Evolutionary conservation across 2,888 invertebrate genomes (phyloP).

Genomic region (Eupeodes latifasciatus): DNA sequence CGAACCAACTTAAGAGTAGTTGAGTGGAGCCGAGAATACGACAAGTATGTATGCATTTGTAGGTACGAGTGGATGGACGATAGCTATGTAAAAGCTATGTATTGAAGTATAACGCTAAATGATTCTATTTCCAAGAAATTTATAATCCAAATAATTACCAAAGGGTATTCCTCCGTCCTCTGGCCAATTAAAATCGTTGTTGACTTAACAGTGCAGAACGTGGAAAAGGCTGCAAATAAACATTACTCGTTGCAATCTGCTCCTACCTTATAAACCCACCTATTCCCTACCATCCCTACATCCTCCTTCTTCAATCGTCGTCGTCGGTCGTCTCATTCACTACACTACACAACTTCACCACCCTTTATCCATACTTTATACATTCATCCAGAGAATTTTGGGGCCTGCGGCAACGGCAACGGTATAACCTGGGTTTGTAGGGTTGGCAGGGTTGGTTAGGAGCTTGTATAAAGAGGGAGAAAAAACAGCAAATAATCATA

Average conservation of each 20-base stretch:
- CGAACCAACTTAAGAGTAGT: constrained; percentile 31
- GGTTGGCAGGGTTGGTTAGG: too few species aligned
- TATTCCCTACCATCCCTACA: not conserved
- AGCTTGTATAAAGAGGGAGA: not conserved
- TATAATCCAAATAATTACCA: constrained; percentile 70
- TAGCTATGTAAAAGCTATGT: not conserved
- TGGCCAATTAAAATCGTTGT: constrained; percentile 68
- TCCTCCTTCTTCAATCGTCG: too few species aligned
- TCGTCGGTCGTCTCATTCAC: too few species aligned
- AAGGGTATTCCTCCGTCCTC: constrained; percentile 54
- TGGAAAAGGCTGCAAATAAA: constrained; percentile 69
- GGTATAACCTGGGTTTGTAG: not conserved
- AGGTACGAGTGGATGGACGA: too few species aligned
- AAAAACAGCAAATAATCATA: constrained; percentile 57
- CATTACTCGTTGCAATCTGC: constrained; percentile 63
- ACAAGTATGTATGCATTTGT: too few species aligned
- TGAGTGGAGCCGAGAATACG: constrained; percentile 45
- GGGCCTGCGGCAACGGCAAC: not conserved
- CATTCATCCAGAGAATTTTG: not conserved
- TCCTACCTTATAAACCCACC: constrained; percentile 25
- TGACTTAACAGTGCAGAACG: constrained; percentile 65
- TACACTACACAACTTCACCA: not conserved
- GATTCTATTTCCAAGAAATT: constrained; percentile 69
- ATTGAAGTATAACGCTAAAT: constrained; percentile 47
- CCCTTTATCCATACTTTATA: constrained; percentile 26